Percentiles rank a stretch among this genome's conserved stretches.
These are phyloP conservation scores for Venustaconcha ellipsiformis DNA, from an alignment of 1,140 invertebrate species.

Conservation along the genomic window DNA sequence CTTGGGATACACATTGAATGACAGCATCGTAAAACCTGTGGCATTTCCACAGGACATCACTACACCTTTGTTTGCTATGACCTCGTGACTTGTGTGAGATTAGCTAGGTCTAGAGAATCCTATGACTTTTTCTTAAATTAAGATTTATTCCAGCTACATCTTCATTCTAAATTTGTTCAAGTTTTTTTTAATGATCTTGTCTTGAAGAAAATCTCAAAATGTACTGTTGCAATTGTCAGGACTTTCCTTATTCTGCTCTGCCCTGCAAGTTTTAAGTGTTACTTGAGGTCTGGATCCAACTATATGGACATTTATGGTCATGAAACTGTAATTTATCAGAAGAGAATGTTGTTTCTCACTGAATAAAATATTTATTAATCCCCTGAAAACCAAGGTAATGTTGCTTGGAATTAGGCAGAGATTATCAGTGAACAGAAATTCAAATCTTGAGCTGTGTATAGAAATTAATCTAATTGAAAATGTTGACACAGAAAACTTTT, in stretches of 20 bases:
- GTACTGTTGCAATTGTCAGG: conserved; percentile 7
- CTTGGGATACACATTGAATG: conserved; percentile 12
- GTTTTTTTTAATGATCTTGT: conserved; percentile 15
- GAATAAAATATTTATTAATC: too few species aligned
- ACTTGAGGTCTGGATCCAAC: conserved; percentile 15
- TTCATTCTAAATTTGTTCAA: conserved; percentile 25
- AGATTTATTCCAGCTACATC: conserved; percentile 21
- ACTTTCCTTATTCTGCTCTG: background rate
- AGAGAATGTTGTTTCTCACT: too few species aligned
- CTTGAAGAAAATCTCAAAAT: conserved; percentile 10
- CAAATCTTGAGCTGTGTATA: too few species aligned
- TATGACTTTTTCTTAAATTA: conserved; percentile 11
- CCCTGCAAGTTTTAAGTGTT: conserved; percentile 18
- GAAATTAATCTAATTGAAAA: too few species aligned
- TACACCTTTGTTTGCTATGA: conserved; percentile 16
- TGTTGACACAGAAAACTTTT: too few species aligned
- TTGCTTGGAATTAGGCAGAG: too few species aligned
- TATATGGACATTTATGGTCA: conserved; percentile 5
- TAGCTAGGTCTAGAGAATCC: conserved; percentile 8
- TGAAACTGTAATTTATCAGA: background rate
- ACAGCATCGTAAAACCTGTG: conserved; percentile 19
- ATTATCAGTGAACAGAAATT: too few species aligned
- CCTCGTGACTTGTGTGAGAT: conserved; percentile 13
- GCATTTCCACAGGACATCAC: conserved; percentile 19
- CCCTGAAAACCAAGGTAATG: too few species aligned